Base-by-base conservation (phyloP, 2,797 vertebrate species). In the Petrocephalus sullivani region DNA sequence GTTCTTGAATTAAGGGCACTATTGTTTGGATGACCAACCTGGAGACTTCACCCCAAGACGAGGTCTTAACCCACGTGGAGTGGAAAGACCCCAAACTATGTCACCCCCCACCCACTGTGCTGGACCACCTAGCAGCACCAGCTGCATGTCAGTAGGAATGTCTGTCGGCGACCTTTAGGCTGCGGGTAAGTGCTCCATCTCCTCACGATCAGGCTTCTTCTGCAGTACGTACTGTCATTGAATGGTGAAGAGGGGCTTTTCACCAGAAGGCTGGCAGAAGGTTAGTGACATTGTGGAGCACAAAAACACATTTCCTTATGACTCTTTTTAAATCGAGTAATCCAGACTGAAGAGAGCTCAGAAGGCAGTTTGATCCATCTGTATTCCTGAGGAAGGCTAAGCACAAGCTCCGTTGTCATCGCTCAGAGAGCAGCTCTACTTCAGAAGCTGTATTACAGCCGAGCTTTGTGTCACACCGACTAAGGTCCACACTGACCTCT, bases 401-500 rank as follows among this genome's bases (percentile, higher is more conserved):
- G 61, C 4, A 3, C 12, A 3, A 33, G 71, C 10, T 2, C 2
- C 8, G 2, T 3, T 56, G 10, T 56, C 54, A 56, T 56, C 54
- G 2, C 37, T 67, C 12, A 10, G 10, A 33, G 23, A 33, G 64
- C 37, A 78, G 37, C 71, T 7, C 16, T 78, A 4, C 71, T 78
- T 78, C 37, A 46, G 71, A 19, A 46, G 37, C 14, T 78, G 71
- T n/a, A 2, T 46, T 14, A 3, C 33, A 78, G 16, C 14, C 41
- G 37, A 71, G 23, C 14, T 75, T 33, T 88, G 84, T 86, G 83
- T 71, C 14, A 23, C 71, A 88, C 87, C 91, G 81, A 60, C 67
- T 37, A 37, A 33, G 2, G 3, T 33, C 84, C 83, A 64, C 21
- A 2, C 46, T 83, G 41, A 83, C 78, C 54, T 53, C 28, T 28